phyloP scores from a whole-genome alignment of 2,888 invertebrate genomes.

The Parascotia fuliginaria region DNA sequence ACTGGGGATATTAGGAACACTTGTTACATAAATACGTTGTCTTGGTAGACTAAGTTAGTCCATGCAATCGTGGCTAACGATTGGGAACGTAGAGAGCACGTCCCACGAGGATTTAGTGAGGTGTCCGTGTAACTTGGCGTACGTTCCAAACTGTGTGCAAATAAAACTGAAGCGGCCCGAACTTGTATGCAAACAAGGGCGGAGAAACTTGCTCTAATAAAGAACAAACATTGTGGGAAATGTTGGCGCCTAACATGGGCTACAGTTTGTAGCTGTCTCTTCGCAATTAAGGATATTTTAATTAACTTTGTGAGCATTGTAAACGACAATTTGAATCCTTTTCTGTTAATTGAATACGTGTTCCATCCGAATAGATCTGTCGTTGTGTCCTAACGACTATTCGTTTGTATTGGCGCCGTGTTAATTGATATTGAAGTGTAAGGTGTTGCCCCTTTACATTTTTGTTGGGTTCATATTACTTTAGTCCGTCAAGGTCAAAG shows the following conservation, averaged over 20 bases:
- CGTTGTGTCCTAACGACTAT: conserved; percentile 60
- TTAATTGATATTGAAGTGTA: conserved; percentile 50
- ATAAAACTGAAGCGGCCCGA: conserved; percentile 49
- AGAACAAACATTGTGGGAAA: conserved; percentile 74
- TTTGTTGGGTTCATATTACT: not conserved
- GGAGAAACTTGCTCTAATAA: conserved; percentile 76
- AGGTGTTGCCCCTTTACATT: conserved; percentile 7
- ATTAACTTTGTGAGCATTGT: conserved; percentile 77
- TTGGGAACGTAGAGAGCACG: conserved; percentile 17
- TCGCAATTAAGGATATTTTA: conserved; percentile 72
- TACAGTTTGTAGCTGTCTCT: conserved; percentile 46
- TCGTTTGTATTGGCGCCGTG: conserved; percentile 47
- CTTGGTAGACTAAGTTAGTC: conserved; percentile 22
- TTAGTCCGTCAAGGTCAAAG: too few species aligned
- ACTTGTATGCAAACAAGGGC: conserved; percentile 67
- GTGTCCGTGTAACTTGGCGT: conserved; percentile 46
- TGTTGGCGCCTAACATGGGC: conserved; percentile 50
- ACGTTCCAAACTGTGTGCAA: conserved; percentile 39
- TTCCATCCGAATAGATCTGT: conserved; percentile 51
- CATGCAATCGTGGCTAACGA: conserved; percentile 29
- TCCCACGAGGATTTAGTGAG: conserved; percentile 37
- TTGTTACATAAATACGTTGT: conserved; percentile 22
- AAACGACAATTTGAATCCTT: conserved; percentile 73
- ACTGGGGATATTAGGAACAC: conserved; percentile 1
- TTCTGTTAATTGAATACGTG: conserved; percentile 77